These are phyloP conservation scores for Lobophora halterata DNA, from an alignment of 2,888 invertebrate species.

Conservation along the genomic window DNA sequence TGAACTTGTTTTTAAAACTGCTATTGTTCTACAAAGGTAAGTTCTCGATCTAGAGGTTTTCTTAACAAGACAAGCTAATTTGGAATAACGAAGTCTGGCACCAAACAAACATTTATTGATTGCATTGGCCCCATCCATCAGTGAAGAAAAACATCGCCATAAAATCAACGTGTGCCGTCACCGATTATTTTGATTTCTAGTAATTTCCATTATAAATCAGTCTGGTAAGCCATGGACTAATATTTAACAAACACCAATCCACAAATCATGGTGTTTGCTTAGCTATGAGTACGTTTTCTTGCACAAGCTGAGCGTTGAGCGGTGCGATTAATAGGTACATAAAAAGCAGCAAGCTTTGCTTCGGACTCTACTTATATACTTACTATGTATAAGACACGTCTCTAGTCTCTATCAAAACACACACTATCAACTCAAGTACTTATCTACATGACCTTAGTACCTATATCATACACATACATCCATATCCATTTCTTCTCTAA, in stretches of 20 bases:
- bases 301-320: conserved; percentile 5
- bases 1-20: not conserved
- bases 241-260: conserved; percentile 42
- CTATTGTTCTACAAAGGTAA: not conserved
- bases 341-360: not conserved
- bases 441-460: too few species aligned
- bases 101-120: conserved; percentile 10
- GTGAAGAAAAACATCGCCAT: conserved; percentile 7
- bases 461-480: too few species aligned
- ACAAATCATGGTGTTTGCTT: conserved; percentile 40
- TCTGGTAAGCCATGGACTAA: conserved; percentile 29
- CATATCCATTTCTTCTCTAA: too few species aligned
- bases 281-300: conserved; percentile 12
- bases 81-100: not conserved
- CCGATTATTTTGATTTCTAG: conserved; percentile 30
- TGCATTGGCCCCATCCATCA: conserved; percentile 21
- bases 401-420: too few species aligned
- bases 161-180: conserved; percentile 13
- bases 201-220: conserved; percentile 29
- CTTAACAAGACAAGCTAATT: too few species aligned
- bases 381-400: too few species aligned
- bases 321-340: not conserved
- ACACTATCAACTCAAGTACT: too few species aligned
- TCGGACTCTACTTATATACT: too few species aligned
- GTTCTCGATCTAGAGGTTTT: too few species aligned